Evolutionary conservation across 1,140 invertebrate species (phyloP).

Genomic region (Bombus superbus): DNA sequence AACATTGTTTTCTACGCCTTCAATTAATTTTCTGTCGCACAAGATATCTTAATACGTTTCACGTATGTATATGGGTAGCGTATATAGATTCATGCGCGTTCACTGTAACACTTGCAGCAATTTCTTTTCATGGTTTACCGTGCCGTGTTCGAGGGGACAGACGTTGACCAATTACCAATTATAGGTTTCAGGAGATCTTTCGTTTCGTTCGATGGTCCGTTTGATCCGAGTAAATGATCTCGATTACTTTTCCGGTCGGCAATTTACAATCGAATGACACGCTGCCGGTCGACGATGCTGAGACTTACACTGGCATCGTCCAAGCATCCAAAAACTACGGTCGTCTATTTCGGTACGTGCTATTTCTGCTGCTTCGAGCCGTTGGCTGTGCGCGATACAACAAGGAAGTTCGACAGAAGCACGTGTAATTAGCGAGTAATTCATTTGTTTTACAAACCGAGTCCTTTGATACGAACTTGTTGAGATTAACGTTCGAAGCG

Average conservation of each 20-base stretch:
- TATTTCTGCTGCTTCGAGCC: slow-evolving; percentile 68
- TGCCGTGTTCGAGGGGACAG: no score
- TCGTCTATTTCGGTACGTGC: slow-evolving; percentile 70
- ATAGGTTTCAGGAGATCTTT: no score
- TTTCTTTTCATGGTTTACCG: no score
- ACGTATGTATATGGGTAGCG: no score
- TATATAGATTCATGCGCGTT: no score
- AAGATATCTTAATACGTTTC: no score
- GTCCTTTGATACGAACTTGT: neutral
- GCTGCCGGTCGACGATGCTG: slow-evolving; percentile 44
- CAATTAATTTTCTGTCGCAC: neutral
- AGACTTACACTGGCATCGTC: slow-evolving; percentile 54
- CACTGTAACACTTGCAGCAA: no score
- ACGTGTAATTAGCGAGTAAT: neutral
- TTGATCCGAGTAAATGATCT: neutral
- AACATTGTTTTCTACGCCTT: slow-evolving; percentile 37
- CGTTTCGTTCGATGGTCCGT: neutral
- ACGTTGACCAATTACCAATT: no score
- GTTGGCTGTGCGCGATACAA: neutral
- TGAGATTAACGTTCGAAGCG: neutral
- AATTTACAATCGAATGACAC: slow-evolving; percentile 5
- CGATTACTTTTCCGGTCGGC: neutral
- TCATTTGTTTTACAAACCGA: neutral
- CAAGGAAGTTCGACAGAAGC: slow-evolving; percentile 13
- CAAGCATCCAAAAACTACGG: slow-evolving; percentile 33